Base-by-base conservation (phyloP, 2,113 vertebrate genomes). In the Solenodon paradoxus region DNA sequence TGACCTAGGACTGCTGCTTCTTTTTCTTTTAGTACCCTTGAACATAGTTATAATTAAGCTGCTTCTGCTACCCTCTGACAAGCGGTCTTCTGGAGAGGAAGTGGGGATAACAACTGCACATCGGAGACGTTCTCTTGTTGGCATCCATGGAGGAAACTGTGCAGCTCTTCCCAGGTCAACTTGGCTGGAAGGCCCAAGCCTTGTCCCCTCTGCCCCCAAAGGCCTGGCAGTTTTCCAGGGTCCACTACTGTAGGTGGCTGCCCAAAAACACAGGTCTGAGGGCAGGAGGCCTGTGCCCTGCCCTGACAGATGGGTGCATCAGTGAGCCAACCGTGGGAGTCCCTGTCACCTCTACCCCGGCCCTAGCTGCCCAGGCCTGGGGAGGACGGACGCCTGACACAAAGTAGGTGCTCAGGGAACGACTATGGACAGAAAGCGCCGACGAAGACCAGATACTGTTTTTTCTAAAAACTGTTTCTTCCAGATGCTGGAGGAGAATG, bases 381-480 rank as follows among this genome's bases (percentile, higher is more conserved):
- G 45, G 45, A 51, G 71, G 81, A 61, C n/a, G 47, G 2, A 42
- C 10, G 77, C 40, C 82, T 42, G 82, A 82, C 55, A 71, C 42
- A 42, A 49, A 79, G 57, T 42, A 63, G 40, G 80, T 57, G 49
- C 61, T 92, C 81, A 38, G 59, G 81, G 88, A 95, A 80, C 63
- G 42, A 74, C 5, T 45, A 47, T 22, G 19, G 40, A 69, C 28
- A 77, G 74, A 71, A 51, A 64, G 61, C 22, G 24, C 0, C 0
- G 74, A 82, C 72, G 66, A 64, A 92, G 61, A 72, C 32, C 45
- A 85, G n/a, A 87, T 17, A 3, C 35, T 61, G 88, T 45, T 83
- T 71, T 90, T 71, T 79, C 45, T 88, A 63, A 93, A 68, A 92
- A 71, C 26, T 45, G 80, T 85, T 83, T 88, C 77, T 85, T 84